Percentiles rank a stretch among this genome's conserved stretches.
Evolutionary conservation across 2,797 vertebrate genomes (phyloP).

Genomic region (Sciurus vulgaris): DNA sequence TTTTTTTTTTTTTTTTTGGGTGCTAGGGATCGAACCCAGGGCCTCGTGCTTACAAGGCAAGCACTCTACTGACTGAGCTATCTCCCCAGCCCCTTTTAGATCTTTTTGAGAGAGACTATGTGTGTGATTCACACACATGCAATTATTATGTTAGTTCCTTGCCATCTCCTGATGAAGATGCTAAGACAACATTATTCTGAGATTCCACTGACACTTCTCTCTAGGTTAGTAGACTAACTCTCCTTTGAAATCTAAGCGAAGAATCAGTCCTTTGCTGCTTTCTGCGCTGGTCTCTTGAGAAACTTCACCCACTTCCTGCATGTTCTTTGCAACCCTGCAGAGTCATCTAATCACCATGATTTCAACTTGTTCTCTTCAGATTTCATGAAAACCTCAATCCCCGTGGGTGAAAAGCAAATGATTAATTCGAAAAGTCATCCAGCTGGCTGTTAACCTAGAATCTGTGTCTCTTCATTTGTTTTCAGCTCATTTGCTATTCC

Average conservation of each 20-base stretch:
- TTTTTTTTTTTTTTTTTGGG: neutral
- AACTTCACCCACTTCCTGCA: constrained; percentile 5
- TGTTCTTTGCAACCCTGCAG: constrained; percentile 51
- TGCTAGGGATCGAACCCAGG: too few species aligned
- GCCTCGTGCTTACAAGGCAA: too few species aligned
- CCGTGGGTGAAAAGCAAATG: constrained; percentile 65
- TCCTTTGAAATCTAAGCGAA: constrained; percentile 33
- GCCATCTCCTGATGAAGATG: neutral
- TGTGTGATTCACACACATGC: neutral
- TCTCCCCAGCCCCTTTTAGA: too few species aligned
- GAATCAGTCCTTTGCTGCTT: neutral
- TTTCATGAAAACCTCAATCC: constrained; percentile 63
- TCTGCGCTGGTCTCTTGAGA: constrained; percentile 35
- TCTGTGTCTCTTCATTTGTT: constrained; percentile 74
- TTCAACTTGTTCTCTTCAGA: constrained; percentile 77
- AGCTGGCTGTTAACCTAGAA: constrained; percentile 73
- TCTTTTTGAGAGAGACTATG: neutral
- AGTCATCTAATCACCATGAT: constrained; percentile 72
- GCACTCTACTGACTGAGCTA: too few species aligned
- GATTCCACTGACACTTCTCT: neutral
- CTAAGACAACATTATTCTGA: neutral
- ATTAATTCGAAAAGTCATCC: constrained; percentile 76
- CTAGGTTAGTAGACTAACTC: neutral
- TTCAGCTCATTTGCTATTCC: constrained; percentile 63
- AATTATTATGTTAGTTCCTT: neutral